phyloP scores from a whole-genome alignment of 2,888 invertebrate genomes.

The Cephus nigrinus region DNA sequence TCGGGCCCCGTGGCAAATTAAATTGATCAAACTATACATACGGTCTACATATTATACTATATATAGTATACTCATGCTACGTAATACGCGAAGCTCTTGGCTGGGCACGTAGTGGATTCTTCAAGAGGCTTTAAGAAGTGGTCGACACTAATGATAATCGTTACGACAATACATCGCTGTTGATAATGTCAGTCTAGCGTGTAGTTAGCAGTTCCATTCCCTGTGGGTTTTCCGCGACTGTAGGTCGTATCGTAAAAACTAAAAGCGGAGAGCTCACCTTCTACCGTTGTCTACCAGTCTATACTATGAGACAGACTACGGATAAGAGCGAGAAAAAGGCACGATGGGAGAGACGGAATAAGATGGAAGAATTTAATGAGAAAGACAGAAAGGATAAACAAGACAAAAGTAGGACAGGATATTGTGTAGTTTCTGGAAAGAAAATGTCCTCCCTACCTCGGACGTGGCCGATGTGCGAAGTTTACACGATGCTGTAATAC shows the following conservation, averaged over 20 bases:
- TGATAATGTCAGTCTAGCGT: neutral
- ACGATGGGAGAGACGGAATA: neutral
- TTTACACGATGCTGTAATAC: neutral
- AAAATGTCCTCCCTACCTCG: neutral
- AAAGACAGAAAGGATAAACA: neutral
- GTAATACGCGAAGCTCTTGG: neutral
- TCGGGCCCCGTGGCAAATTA: neutral
- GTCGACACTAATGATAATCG: neutral
- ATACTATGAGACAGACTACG: neutral
- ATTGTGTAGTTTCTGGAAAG: conserved; percentile 5
- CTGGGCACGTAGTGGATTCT: neutral
- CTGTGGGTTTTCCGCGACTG: neutral
- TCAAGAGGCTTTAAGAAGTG: neutral
- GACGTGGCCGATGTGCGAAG: neutral
- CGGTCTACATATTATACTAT: neutral
- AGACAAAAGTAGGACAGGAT: conserved; percentile 17
- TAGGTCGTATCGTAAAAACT: conserved; percentile 16
- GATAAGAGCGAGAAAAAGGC: neutral
- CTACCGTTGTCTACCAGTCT: conserved; percentile 3
- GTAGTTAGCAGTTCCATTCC: neutral
- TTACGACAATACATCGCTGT: neutral
- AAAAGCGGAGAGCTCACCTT: conserved; percentile 14
- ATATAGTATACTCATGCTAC: neutral
- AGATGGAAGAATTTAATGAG: neutral
- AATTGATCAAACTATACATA: neutral